Base-by-base conservation (phyloP, 1,140 invertebrate genomes). In the Drosophila obscura region DNA sequence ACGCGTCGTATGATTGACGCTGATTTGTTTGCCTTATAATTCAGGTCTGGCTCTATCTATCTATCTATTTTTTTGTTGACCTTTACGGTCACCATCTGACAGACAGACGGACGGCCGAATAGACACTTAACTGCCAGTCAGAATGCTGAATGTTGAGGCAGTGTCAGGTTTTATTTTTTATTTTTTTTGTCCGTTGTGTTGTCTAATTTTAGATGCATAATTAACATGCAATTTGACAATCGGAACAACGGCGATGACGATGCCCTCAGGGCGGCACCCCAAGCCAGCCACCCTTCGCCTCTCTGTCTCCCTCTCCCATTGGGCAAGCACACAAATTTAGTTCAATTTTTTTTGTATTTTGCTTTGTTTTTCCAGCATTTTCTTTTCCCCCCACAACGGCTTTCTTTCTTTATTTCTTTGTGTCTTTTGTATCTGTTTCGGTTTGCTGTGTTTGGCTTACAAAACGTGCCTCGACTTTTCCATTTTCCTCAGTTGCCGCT, bases 401-500 rank as follows among this genome's bases (percentile, higher is more conserved):
- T 13, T 16, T 24, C 31, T 35, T 51, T 46, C 39, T 51, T 39
- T 51, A 13, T 43, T 50, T 55, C 6, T 39, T 46, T 49, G 9
- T 57, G 35, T 48, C 16, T 22, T 13, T 28, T 49, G 46, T 50
- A 16, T 57, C 44, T 39, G 46, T 35, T 58, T 59, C 41, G 44
- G 15, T 11, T 43, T 50, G 19, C 16, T 41, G 52, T 19, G 19
- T 48, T 53, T n/a, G 50, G 31, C 46, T 74, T 84, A 77, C 35
- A 78, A 87, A 62, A 66, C 61, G 61, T 51, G 50, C 48, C 26
- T 59, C 39, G 51, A 65, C 61, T 81, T 75, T 84, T 77, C 73
- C 82, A 81, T 67, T 78, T 87, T 77, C 65, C 73, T 81, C 65
- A 85, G 81, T 85, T 87, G 65, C 69, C 68, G 74, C 68, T 81